These are phyloP conservation scores for Scaeva pyrastri DNA, from an alignment of 2,888 invertebrate genomes.

Conservation along the genomic window DNA sequence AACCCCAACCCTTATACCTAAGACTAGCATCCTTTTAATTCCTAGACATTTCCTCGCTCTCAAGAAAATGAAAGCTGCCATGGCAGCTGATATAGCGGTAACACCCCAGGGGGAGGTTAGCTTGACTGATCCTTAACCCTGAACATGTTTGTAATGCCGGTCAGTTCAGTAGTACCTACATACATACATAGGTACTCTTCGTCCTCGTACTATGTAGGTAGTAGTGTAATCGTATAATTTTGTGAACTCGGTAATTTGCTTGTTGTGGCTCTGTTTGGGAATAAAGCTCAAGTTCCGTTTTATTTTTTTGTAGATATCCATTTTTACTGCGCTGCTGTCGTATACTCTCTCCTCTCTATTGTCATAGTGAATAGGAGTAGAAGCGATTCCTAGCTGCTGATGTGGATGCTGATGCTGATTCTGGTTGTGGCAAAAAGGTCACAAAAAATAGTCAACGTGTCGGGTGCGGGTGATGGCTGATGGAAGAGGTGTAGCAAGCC, in stretches of 20 bases:
- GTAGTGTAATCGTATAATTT: slow-evolving; percentile 64
- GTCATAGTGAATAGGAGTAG: slow-evolving; percentile 39
- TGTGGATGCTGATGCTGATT: too few relatives aligned
- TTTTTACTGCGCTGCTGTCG: slow-evolving; percentile 30
- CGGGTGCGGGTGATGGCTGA: slow-evolving; percentile 3
- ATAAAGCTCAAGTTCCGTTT: slow-evolving; percentile 36
- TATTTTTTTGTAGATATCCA: slow-evolving; percentile 21
- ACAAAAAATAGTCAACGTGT: slow-evolving; percentile 13
- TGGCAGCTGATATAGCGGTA: slow-evolving; percentile 39
- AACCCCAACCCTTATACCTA: too few relatives aligned
- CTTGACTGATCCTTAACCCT: slow-evolving; percentile 66
- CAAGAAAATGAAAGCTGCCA: slow-evolving; percentile 63
- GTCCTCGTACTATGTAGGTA: too few relatives aligned
- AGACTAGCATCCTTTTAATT: slow-evolving; percentile 65
- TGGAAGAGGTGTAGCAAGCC: slow-evolving; percentile 19
- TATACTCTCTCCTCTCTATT: slow-evolving; percentile 37
- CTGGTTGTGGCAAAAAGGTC: slow-evolving; percentile 12
- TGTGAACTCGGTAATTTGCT: slow-evolving; percentile 69
- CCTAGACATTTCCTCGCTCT: slow-evolving; percentile 28
- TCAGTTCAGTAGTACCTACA: slow-evolving; percentile 10
- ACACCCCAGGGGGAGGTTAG: slow-evolving; percentile 44
- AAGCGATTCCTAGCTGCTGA: slow-evolving; percentile 12
- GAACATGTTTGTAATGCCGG: slow-evolving; percentile 50
- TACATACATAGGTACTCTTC: not conserved
- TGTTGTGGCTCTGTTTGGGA: slow-evolving; percentile 63